Conservation (phyloP, 2,888 invertebrate genomes). For the Eilema griseolum region DNA sequence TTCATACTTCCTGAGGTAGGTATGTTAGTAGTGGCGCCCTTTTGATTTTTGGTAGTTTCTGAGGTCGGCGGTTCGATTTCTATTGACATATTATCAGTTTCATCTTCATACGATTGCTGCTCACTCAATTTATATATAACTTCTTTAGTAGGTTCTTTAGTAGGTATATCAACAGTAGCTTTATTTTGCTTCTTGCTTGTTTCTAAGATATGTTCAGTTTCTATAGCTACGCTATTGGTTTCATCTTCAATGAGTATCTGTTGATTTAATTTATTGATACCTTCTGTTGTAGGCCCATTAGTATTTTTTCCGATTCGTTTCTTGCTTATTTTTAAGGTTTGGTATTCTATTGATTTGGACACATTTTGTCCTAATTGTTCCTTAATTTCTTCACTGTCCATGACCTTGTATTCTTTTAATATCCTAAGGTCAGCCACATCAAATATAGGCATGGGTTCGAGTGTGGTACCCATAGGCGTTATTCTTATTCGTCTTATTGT, state of each 20-base stretch:
- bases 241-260: neutral
- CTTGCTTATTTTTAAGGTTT: neutral
- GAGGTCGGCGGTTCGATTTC: neutral
- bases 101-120: neutral
- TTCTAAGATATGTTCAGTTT: neutral
- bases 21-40: neutral
- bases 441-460: neutral
- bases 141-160: constrained; percentile 2
- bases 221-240: neutral
- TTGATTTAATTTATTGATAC: neutral
- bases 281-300: neutral
- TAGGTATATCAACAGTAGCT: neutral
- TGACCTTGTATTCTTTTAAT: neutral
- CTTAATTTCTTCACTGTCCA: neutral
- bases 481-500: neutral
- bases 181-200: neutral
- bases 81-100: constrained; percentile 1
- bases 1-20: neutral
- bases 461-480: constrained; percentile 3
- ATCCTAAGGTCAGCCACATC: neutral
- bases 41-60: neutral
- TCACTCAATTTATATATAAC: neutral
- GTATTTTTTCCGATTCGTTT: neutral
- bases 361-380: neutral
- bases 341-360: neutral